Base-by-base conservation (phyloP, 1,140 invertebrate genomes). In the Pachyrhynchus sulphureomaculatus region DNA sequence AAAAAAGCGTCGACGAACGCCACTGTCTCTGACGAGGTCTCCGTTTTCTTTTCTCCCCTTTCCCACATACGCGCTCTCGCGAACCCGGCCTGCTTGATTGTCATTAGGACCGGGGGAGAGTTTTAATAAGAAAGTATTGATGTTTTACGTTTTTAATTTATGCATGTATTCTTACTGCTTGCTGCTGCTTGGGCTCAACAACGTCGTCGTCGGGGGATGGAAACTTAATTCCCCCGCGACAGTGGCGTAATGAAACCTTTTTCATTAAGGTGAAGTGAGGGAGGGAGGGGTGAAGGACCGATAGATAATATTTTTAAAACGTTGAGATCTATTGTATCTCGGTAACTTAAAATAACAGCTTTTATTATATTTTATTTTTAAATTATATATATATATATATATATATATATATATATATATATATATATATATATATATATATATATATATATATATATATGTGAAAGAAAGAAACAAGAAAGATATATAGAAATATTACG, bases 41-140 rank as follows among this genome's bases (percentile, higher is more conserved):
- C 57, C 47, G 45, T 49, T 59, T 59, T 59, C 47, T 51, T 59
- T 59, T 59, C 57, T 59, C 57, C 61, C 62, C 66, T 66, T 66
- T 69, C 66, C 63, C 68, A 69, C 66, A 67, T 67, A 65, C 61
- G 49, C 41, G 48, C 57, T 60, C 57, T 53, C 59, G 59, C 47
- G 49, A 55, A 45, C 49, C 51, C 45, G 24, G 45, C 2, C 44
- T 61, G 71, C 72, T 72, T 74, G 74, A 75, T 75, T 75, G 74
- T 76, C 74, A 76, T 76, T 76, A 76, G 71, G 67, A 71, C 48
- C 58, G 45, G 58, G 58, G 58, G 72, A 72, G 74, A 73, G 73
- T 75, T 76, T 76, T 76, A 76, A 76, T 76, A 76, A 76, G 74
- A 71, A 75, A 75, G 74, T 76, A 76, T 76, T 76, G 74, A 76